These are phyloP conservation scores for Acipenser transmontanus DNA, from an alignment of 2,797 vertebrate species.

Conservation along the genomic window DNA sequence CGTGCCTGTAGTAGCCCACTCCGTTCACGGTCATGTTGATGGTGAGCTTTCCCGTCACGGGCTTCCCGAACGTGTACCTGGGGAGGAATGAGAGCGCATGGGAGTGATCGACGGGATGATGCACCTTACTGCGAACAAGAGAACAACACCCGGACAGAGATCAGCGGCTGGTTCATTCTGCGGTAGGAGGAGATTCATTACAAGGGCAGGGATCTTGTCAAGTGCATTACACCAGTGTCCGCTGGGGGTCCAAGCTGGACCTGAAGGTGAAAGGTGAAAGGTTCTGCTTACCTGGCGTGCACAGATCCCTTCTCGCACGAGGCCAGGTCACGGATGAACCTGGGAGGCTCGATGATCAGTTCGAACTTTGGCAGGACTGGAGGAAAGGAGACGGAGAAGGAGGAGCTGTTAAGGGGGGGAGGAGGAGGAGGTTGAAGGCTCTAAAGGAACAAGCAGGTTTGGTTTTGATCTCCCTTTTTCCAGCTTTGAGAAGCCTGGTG, in stretches of 20 bases:
- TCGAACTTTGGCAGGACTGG: slow-evolving; percentile 85
- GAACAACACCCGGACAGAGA: not conserved
- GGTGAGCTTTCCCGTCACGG: slow-evolving; percentile 72
- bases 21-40: slow-evolving; percentile 91
- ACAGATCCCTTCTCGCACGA: slow-evolving; percentile 73
- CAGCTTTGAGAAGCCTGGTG: too few species aligned
- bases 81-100: slow-evolving; percentile 17
- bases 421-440: not conserved
- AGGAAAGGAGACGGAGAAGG: slow-evolving; percentile 5
- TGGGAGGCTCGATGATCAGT: slow-evolving; percentile 70
- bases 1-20: slow-evolving; percentile 86
- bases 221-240: not conserved
- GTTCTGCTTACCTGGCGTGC: slow-evolving; percentile 64
- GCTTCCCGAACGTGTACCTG: slow-evolving; percentile 90
- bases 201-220: not conserved
- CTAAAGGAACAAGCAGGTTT: not conserved
- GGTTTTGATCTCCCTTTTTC: too few species aligned
- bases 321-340: slow-evolving; percentile 73
- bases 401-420: not conserved
- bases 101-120: not conserved
- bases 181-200: not conserved
- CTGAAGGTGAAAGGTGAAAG: not conserved
- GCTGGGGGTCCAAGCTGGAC: not conserved
- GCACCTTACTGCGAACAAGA: not conserved
- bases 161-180: not conserved